Base-by-base conservation (phyloP, 2,797 vertebrate genomes). In the Pangasius larnaudii region DNA sequence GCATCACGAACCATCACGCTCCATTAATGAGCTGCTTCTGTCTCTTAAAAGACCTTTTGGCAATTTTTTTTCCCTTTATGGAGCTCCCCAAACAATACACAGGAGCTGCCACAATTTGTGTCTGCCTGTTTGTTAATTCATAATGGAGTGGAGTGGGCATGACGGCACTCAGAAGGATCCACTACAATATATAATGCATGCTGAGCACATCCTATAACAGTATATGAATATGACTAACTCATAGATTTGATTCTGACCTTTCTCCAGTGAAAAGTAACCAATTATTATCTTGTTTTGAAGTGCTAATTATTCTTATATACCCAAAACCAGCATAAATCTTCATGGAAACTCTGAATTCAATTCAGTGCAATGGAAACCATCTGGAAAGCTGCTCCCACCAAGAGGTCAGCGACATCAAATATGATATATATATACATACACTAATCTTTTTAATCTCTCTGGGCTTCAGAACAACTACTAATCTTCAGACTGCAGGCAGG, bases 11-110 rank as follows among this genome's bases (percentile, higher is more conserved):
- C 27, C 6, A 8, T 13, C 39, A 27, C 5, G 1, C 67, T 53
- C n/a, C 67, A 75, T 46, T 83, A 77, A 87, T 65, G 46, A 84
- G 58, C 69, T 14, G 30, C 39, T 83, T 36, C 53, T 39, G 42
- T 72, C 18, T 83, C 30, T 83, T 58, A 3, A 71, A 13, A 80
- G 49, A 53, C 61, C 30, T 39, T 80, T 42, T 7, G 51, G 19
- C 42, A 27, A 61, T 81, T 81, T 81, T 61, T 81, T 81, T 39
- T 0, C 33, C 19, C 22, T 79, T 58, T 58, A 58, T 10, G 10
- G 4, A 18, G 74, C 16, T 19, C 9, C 14, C n/a, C 10, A 36
- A 58, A 79, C 77, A 79, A 24, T 36, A 36, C 51, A 22, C 53
- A 24, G 30, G 18, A 5, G n/a, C 79, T 61, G 36, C 16, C 3